Conservation (phyloP, 2,797 vertebrate genomes). For the Cottoperca gobio region DNA sequence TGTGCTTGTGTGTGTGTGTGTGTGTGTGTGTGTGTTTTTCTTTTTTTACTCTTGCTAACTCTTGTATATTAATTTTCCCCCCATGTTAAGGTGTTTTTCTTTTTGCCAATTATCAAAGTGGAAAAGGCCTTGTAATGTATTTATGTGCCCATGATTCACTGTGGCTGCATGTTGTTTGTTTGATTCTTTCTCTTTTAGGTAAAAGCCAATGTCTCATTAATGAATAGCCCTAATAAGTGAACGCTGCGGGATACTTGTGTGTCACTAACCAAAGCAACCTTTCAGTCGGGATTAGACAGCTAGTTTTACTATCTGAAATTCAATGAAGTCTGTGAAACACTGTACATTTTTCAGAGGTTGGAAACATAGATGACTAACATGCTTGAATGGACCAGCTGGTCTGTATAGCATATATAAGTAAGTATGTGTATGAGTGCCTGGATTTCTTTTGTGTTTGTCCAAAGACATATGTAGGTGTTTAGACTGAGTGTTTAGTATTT, state of each 20-base stretch:
- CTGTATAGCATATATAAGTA: constrained; percentile 12
- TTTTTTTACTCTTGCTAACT: constrained; percentile 11
- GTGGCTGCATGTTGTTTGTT: constrained; percentile 52
- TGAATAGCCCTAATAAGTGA: constrained; percentile 50
- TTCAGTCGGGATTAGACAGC: constrained; percentile 40
- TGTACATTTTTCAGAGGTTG: constrained; percentile 59
- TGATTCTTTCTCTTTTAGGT: constrained; percentile 48
- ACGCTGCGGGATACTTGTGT: constrained; percentile 32
- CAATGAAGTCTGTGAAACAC: constrained; percentile 62
- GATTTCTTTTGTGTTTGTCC: constrained; percentile 11
- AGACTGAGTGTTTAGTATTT: constrained; percentile 20
- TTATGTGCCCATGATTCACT: constrained; percentile 58
- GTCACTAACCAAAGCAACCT: constrained; percentile 54
- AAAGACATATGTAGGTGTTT: not conserved
- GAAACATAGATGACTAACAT: constrained; percentile 72
- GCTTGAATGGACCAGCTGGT: constrained; percentile 64
- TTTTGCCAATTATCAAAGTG: constrained; percentile 51
- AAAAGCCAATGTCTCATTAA: constrained; percentile 55
- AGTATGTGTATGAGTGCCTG: not conserved
- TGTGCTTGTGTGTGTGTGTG: constrained; percentile 11
- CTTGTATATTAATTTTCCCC: constrained; percentile 56
- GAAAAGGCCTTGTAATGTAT: constrained; percentile 57
- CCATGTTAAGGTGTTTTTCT: constrained; percentile 53
- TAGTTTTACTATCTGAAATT: constrained; percentile 54
- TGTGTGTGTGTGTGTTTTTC: not conserved